Conservation (phyloP, 2,113 vertebrate species). For the Euleptes europaea region DNA sequence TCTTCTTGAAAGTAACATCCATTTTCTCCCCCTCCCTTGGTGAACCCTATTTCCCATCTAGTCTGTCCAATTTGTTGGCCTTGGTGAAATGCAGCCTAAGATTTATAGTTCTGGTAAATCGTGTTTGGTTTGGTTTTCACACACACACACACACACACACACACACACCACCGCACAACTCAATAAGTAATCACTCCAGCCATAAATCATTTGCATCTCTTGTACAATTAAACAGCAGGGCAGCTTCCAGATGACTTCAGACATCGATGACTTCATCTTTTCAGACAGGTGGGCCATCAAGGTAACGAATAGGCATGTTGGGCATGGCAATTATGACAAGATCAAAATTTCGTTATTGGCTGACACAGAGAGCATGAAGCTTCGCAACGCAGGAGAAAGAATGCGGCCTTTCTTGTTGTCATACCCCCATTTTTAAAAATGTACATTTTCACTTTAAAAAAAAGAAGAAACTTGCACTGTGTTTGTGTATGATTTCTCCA, state of each 20-base stretch:
- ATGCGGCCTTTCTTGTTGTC: neutral
- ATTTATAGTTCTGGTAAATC: slow-evolving; percentile 38
- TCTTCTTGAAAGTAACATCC: neutral
- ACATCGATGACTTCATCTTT: slow-evolving; percentile 29
- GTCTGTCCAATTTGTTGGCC: slow-evolving; percentile 27
- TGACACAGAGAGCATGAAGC: neutral
- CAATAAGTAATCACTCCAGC: slow-evolving; percentile 36
- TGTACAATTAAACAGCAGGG: slow-evolving; percentile 13
- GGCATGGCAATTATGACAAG: neutral
- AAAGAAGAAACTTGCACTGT: too few relatives aligned
- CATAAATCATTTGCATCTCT: slow-evolving; percentile 33
- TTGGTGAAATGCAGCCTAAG: neutral
- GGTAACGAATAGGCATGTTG: neutral
- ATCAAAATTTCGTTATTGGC: neutral
- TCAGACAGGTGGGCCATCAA: neutral
- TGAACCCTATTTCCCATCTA: slow-evolving; percentile 11
- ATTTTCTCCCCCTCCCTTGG: neutral
- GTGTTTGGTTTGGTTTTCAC: slow-evolving; percentile 30
- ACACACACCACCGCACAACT: neutral
- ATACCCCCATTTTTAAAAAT: neutral
- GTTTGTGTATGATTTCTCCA: neutral
- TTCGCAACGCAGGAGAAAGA: neutral
- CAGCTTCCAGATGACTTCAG: slow-evolving; percentile 26
- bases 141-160: neutral
- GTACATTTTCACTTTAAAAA: neutral